A percentile compares a stretch with the other conserved stretches of the same genome.
phyloP scores from a whole-genome alignment of 2,888 invertebrate genomes.

The Eupeodes luniger region DNA sequence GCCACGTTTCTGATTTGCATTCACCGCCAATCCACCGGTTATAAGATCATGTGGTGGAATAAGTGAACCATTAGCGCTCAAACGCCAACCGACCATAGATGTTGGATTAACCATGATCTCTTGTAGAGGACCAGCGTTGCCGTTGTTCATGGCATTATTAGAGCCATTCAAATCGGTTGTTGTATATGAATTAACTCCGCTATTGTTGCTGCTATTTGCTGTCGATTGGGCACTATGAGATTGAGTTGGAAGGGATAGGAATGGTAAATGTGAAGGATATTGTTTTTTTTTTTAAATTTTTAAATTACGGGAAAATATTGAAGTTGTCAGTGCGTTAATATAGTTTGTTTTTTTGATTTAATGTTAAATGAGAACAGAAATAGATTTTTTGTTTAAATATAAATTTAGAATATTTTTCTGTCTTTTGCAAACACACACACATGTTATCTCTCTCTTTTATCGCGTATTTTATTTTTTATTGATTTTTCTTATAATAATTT shows the following conservation, averaged over 20 bases:
- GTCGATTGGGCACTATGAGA: conserved; percentile 78
- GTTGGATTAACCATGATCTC: conserved; percentile 84
- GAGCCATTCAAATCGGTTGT: conserved; percentile 81
- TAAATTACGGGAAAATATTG: conserved; percentile 56
- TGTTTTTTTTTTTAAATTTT: conserved; percentile 46
- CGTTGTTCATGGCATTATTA: conserved; percentile 79
- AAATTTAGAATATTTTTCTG: conserved; percentile 54
- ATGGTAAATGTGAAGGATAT: conserved; percentile 62
- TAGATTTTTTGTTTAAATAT: conserved; percentile 23
- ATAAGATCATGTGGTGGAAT: conserved; percentile 84
- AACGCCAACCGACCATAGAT: conserved; percentile 84
- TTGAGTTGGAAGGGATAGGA: conserved; percentile 67
- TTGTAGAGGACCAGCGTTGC: conserved; percentile 82
- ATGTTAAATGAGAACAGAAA: conserved; percentile 44
- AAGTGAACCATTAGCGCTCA: conserved; percentile 83
- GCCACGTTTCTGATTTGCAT: conserved; percentile 85
- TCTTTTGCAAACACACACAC: conserved; percentile 66
- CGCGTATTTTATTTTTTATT: conserved; percentile 44
- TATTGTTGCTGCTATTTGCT: conserved; percentile 82
- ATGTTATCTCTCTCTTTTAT: conserved; percentile 68
- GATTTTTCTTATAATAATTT: not conserved
- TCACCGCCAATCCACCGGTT: conserved; percentile 82
- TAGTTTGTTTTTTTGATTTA: conserved; percentile 16
- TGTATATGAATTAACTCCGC: conserved; percentile 80
- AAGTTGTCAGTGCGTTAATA: conserved; percentile 60